Conservation (phyloP, 2,797 vertebrate species). For the Sebastes taczanowskii region DNA sequence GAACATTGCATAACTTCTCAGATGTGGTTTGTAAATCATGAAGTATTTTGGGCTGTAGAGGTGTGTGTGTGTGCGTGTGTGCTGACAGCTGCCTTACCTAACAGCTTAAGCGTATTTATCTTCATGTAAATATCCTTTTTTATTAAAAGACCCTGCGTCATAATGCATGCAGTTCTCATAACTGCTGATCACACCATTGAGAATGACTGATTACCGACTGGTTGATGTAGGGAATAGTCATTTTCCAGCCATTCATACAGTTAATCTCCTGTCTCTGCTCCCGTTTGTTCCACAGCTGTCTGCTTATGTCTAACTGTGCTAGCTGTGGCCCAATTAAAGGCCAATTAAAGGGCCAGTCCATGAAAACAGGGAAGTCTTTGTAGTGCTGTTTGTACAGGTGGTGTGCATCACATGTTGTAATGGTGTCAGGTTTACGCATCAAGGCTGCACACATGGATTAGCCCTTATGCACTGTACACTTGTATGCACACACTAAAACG, state of each 20-base stretch:
- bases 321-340: slow-evolving; percentile 70
- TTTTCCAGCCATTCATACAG: slow-evolving; percentile 43
- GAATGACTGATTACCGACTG: slow-evolving; percentile 18
- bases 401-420: slow-evolving; percentile 66
- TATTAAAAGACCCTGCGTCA: background rate
- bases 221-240: slow-evolving; percentile 16
- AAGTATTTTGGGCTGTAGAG: slow-evolving; percentile 58
- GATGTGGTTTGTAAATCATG: slow-evolving; percentile 77
- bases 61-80: slow-evolving; percentile 35
- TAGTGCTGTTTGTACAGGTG: slow-evolving; percentile 80
- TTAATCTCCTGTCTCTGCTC: slow-evolving; percentile 32
- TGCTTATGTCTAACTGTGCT: slow-evolving; percentile 47
- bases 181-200: slow-evolving; percentile 23
- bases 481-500: background rate
- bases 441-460: slow-evolving; percentile 39
- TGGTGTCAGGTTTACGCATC: slow-evolving; percentile 66
- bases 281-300: slow-evolving; percentile 46
- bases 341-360: slow-evolving; percentile 72
- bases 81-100: slow-evolving; percentile 27
- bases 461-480: background rate
- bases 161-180: slow-evolving; percentile 1
- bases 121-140: slow-evolving; percentile 8
- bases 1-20: slow-evolving; percentile 78
- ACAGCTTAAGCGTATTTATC: slow-evolving; percentile 22
- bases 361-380: slow-evolving; percentile 77